phyloP scores from a whole-genome alignment of 2,797 vertebrate species.

The Clarias pachynema region DNA sequence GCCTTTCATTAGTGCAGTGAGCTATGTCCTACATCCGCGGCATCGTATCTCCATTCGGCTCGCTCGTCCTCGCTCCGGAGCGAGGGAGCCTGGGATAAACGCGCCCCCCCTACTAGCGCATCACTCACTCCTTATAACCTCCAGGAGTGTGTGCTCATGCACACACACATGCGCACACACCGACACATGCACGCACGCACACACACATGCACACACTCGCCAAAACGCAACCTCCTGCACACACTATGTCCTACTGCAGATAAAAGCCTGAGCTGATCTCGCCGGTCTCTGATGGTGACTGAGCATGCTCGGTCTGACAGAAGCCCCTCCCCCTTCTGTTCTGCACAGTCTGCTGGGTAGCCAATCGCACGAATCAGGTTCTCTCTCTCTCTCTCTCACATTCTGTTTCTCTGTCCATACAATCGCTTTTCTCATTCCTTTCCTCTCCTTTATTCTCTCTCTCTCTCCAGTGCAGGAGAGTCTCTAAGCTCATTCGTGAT shows the following conservation, averaged over 20 bases:
- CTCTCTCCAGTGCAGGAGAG: conserved; percentile 16
- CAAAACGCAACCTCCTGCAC: conserved; percentile 52
- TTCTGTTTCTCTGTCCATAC: not conserved
- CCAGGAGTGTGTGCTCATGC: not conserved
- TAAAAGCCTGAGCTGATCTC: conserved; percentile 53
- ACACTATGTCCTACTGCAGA: conserved; percentile 59
- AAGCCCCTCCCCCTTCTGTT: conserved; percentile 51
- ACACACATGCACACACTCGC: conserved; percentile 7
- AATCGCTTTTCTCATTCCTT: not conserved
- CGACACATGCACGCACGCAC: not conserved
- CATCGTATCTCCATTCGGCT: conserved; percentile 72
- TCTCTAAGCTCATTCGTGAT: conserved; percentile 10
- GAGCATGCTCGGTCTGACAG: conserved; percentile 63
- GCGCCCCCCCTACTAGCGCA: conserved; percentile 26
- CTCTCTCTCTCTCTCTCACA: conserved; percentile 24
- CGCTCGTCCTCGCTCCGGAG: conserved; percentile 62
- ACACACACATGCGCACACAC: conserved; percentile 7
- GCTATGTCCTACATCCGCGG: conserved; percentile 71
- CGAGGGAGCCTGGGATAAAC: conserved; percentile 49
- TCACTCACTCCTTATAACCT: not conserved
- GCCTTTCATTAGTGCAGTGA: conserved; percentile 87
- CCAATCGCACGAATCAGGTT: conserved; percentile 39
- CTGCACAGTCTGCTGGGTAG: conserved; percentile 48
- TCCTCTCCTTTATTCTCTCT: not conserved
- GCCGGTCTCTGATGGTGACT: conserved; percentile 49